Percentiles rank a stretch among this genome's conserved stretches.
Conservation (phyloP, 1,140 invertebrate species). For the Thaumetopoea pityocampa region DNA sequence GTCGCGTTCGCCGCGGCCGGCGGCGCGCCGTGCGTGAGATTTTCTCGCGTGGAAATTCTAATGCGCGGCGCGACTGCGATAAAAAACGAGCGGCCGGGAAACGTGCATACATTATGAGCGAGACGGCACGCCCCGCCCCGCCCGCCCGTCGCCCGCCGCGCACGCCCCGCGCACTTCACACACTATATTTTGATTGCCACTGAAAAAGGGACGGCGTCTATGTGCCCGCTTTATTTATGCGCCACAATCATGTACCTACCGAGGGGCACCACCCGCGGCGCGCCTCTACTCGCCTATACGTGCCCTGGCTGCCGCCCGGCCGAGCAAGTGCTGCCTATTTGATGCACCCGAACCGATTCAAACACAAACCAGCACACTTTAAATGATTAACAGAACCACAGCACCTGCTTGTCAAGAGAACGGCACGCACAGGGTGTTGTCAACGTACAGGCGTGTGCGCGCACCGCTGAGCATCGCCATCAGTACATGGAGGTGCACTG, state of each 20-base stretch:
- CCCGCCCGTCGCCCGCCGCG: slow-evolving; percentile 25
- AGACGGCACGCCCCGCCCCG: slow-evolving; percentile 44
- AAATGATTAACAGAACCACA: no score
- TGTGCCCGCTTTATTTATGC: slow-evolving; percentile 30
- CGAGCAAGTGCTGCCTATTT: no score
- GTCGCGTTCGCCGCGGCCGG: neutral
- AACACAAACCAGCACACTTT: no score
- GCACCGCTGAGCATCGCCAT: neutral
- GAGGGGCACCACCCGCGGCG: no score
- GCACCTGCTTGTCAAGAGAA: no score
- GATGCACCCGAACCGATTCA: no score
- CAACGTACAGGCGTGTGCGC: no score
- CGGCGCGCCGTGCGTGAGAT: slow-evolving; percentile 51
- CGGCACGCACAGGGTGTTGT: no score
- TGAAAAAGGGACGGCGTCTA: slow-evolving; percentile 52
- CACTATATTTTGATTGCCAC: slow-evolving; percentile 51
- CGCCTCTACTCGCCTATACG: no score
- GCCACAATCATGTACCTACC: slow-evolving; percentile 22
- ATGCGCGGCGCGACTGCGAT: slow-evolving; percentile 68
- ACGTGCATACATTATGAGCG: slow-evolving; percentile 69
- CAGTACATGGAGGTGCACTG: no score
- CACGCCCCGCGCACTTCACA: slow-evolving; percentile 37
- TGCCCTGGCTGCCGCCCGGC: no score
- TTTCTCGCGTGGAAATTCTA: slow-evolving; percentile 72
- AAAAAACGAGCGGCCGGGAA: slow-evolving; percentile 69